A percentile compares a stretch with the other conserved stretches of the same genome.
phyloP scores from a whole-genome alignment of 2,113 vertebrate genomes.

The Datnioides undecimradiatus region DNA sequence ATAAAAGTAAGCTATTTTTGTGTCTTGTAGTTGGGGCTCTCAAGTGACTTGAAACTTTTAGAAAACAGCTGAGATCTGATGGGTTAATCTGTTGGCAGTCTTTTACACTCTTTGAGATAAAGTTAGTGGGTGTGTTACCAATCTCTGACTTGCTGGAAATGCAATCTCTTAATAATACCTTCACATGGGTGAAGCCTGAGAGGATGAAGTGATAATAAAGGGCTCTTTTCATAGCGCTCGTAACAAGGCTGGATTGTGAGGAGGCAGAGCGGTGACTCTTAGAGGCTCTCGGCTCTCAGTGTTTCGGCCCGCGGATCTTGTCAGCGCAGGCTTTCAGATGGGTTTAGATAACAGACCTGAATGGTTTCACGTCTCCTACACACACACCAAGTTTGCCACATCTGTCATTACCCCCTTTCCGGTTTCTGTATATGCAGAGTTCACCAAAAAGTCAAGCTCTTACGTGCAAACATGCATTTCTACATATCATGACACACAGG shows the following conservation, averaged over 20 bases:
- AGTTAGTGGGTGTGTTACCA: slow-evolving; percentile 58
- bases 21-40: background rate
- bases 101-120: slow-evolving; percentile 53
- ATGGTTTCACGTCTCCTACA: slow-evolving; percentile 43
- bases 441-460: slow-evolving; percentile 44
- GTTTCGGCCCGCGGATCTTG: slow-evolving; percentile 51
- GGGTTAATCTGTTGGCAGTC: slow-evolving; percentile 52
- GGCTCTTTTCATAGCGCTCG: slow-evolving; percentile 62
- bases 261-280: slow-evolving; percentile 58
- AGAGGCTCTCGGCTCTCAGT: slow-evolving; percentile 51
- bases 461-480: slow-evolving; percentile 8
- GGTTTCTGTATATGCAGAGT: background rate
- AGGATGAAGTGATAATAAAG: slow-evolving; percentile 74
- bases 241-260: slow-evolving; percentile 74
- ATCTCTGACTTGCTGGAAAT: slow-evolving; percentile 63
- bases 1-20: slow-evolving; percentile 25
- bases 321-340: slow-evolving; percentile 60
- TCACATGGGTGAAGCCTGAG: slow-evolving; percentile 65
- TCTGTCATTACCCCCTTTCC: slow-evolving; percentile 26
- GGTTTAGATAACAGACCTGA: slow-evolving; percentile 61
- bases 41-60: slow-evolving; percentile 32
- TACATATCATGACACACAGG: background rate
- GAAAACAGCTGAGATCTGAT: slow-evolving; percentile 27
- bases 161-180: slow-evolving; percentile 77
- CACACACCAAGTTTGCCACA: background rate